These are phyloP conservation scores for Enteromius trimaculatus DNA, from an alignment of 2,797 vertebrate genomes.

Conservation along the genomic window DNA sequence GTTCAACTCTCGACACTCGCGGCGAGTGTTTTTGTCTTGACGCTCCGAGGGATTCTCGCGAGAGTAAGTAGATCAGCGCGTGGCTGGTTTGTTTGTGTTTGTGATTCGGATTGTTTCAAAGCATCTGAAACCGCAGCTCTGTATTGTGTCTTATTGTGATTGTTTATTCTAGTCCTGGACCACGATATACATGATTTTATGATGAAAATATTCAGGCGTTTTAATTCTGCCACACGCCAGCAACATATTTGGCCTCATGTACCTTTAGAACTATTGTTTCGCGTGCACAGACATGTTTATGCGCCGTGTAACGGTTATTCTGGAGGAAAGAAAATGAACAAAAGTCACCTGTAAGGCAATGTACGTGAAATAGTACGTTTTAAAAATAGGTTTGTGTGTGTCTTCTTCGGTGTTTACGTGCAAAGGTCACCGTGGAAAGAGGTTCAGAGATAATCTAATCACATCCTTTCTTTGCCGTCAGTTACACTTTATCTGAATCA, in stretches of 20 bases:
- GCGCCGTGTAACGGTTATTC: background rate
- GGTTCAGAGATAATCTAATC: conserved; percentile 20
- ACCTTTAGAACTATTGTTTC: background rate
- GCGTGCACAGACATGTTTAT: background rate
- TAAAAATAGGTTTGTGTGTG: background rate
- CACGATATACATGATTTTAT: background rate
- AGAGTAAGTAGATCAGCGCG: conserved; percentile 42
- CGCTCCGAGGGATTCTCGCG: conserved; percentile 37
- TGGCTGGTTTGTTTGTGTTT: conserved; percentile 55
- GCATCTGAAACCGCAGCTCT: background rate
- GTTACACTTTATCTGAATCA: background rate
- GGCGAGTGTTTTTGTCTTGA: conserved; percentile 8
- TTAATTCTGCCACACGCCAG: background rate
- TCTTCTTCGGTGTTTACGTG: background rate
- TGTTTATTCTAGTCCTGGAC: background rate
- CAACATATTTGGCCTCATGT: background rate
- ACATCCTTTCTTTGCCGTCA: background rate
- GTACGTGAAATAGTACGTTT: background rate
- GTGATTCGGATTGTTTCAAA: conserved; percentile 16
- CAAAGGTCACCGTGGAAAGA: conserved; percentile 24
- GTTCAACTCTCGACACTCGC: no score
- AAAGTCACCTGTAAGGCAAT: background rate
- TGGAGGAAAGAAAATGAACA: background rate
- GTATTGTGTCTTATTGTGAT: background rate
- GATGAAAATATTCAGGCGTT: no score